These are phyloP conservation scores for Prostheceraeus crozeri DNA, from an alignment of 2,888 invertebrate species.

Conservation along the genomic window DNA sequence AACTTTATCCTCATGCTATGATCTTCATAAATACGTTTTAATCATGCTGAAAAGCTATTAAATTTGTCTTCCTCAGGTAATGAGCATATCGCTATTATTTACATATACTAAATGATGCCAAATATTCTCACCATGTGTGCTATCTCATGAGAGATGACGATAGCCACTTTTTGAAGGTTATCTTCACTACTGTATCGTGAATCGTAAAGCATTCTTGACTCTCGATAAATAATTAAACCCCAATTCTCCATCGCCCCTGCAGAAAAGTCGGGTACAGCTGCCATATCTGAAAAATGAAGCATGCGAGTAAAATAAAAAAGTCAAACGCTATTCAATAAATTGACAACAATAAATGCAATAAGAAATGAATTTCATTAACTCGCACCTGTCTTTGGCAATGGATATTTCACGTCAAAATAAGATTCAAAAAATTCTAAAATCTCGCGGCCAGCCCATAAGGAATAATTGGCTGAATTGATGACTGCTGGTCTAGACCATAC, in stretches of 20 bases:
- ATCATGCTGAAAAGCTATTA: not conserved
- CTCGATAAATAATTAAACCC: constrained; percentile 55
- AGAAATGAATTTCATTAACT: not conserved
- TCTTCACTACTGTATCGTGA: constrained; percentile 42
- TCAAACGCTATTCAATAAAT: not conserved
- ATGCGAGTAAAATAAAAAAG: constrained; percentile 16
- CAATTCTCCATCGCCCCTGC: constrained; percentile 57
- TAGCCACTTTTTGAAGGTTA: constrained; percentile 50
- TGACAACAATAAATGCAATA: not conserved
- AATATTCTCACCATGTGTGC: constrained; percentile 45
- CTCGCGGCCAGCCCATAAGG: constrained; percentile 35
- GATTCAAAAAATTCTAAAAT: constrained; percentile 50
- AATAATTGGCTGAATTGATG: constrained; percentile 32
- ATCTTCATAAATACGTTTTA: not conserved
- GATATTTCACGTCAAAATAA: constrained; percentile 46
- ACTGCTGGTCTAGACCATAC: constrained; percentile 53
- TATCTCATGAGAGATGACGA: constrained; percentile 55
- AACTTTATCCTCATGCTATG: too few relatives aligned
- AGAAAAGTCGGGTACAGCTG: constrained; percentile 55
- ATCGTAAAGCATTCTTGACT: constrained; percentile 40
- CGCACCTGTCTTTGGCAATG: constrained; percentile 37
- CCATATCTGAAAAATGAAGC: constrained; percentile 49
- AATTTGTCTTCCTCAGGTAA: too few relatives aligned
- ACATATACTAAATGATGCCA: not conserved
- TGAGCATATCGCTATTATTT: not conserved